phyloP scores from a whole-genome alignment of 2,113 vertebrate genomes.

The Sebastes schlegelii region DNA sequence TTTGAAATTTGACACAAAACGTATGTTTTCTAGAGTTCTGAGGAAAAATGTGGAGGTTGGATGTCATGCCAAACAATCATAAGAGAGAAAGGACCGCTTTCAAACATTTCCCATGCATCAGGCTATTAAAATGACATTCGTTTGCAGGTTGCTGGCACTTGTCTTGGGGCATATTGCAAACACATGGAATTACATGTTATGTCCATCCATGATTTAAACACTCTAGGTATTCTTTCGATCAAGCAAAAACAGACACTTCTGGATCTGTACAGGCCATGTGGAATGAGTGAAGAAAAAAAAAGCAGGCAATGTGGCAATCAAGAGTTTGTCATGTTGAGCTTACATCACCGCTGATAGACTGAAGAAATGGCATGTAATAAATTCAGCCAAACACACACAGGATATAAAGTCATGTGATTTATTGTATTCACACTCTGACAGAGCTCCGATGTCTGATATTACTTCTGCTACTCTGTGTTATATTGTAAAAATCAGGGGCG shows the following conservation, averaged over 20 bases:
- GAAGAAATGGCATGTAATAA: constrained; percentile 7
- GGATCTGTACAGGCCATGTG: constrained; percentile 71
- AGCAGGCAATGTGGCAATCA: constrained; percentile 46
- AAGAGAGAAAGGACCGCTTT: constrained; percentile 77
- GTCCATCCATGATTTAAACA: constrained; percentile 79
- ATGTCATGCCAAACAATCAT: constrained; percentile 80
- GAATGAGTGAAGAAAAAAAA: constrained; percentile 57
- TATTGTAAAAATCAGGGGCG: not conserved
- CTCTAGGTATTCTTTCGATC: constrained; percentile 73
- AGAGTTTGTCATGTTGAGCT: constrained; percentile 58
- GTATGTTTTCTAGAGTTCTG: constrained; percentile 76
- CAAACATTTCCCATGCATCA: constrained; percentile 81
- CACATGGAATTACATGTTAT: constrained; percentile 81
- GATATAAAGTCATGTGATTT: constrained; percentile 20
- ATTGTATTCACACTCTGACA: constrained; percentile 34
- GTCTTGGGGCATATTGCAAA: constrained; percentile 81
- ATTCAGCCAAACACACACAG: constrained; percentile 36
- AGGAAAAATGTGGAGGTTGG: constrained; percentile 73
- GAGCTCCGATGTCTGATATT: constrained; percentile 29
- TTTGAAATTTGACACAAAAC: constrained; percentile 80
- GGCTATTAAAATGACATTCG: constrained; percentile 83
- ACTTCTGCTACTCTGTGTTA: not conserved
- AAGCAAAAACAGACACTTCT: constrained; percentile 64
- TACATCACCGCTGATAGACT: constrained; percentile 44
- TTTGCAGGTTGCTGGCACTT: constrained; percentile 82